Conservation (phyloP, 2,113 vertebrate genomes). For the Oxyruncus cristatus region DNA sequence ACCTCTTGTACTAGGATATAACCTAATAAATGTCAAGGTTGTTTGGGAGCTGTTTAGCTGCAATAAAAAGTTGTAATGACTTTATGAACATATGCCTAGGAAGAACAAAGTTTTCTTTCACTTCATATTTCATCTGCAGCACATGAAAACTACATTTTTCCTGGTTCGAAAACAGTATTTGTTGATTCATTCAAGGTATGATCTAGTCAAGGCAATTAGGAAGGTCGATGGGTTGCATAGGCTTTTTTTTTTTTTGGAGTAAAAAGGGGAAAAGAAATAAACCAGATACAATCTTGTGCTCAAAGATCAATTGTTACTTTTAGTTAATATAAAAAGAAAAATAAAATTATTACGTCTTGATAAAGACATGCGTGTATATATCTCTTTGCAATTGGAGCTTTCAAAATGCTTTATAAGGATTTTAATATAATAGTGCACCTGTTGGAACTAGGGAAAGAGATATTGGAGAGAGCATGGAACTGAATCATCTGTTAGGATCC, state of each 20-base stretch:
- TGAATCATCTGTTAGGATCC: not conserved
- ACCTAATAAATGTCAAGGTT: not conserved
- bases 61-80: not conserved
- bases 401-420: not conserved
- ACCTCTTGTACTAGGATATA: not conserved
- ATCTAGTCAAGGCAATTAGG: not conserved
- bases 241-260: not conserved
- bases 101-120: not conserved
- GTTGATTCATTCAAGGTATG: not conserved
- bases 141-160: not conserved
- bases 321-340: not conserved
- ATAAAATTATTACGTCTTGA: not conserved
- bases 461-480: not conserved
- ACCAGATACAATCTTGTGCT: not conserved
- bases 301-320: not conserved
- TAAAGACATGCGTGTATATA: not conserved
- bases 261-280: not conserved
- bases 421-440: not conserved
- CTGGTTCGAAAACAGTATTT: not conserved
- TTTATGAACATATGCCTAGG: not conserved
- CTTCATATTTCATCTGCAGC: not conserved
- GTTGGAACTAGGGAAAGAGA: not conserved
- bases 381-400: not conserved
- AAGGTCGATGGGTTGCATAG: not conserved
- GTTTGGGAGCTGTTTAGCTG: not conserved